These are phyloP conservation scores for Sus cebifrons DNA, from an alignment of 2,797 vertebrate genomes.

Conservation along the genomic window DNA sequence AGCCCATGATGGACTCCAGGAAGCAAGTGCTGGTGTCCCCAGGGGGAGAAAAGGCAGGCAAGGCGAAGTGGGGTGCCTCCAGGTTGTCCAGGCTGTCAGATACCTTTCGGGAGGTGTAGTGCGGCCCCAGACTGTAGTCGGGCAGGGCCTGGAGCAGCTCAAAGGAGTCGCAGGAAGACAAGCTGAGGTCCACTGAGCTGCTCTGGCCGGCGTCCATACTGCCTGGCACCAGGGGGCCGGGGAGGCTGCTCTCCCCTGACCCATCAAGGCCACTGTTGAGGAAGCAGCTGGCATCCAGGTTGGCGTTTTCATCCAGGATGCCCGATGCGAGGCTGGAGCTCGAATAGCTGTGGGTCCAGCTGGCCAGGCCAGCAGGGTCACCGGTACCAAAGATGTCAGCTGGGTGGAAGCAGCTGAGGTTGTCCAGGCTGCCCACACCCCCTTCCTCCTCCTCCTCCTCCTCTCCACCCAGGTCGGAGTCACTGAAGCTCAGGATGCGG, in stretches of 20 bases:
- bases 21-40: conserved; percentile 94
- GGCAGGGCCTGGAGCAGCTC: conserved; percentile 97
- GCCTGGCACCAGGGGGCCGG: conserved; percentile 84
- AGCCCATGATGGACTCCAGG: conserved; percentile 96
- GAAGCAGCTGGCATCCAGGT: conserved; percentile 94
- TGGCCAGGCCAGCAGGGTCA: conserved; percentile 67
- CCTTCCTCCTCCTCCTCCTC: conserved; percentile 70
- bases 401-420: conserved; percentile 93
- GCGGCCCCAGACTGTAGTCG: conserved; percentile 96
- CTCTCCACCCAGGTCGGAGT: conserved; percentile 92
- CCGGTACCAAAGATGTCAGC: conserved; percentile 92
- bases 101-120: conserved; percentile 96
- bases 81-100: conserved; percentile 96
- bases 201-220: conserved; percentile 92
- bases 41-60: conserved; percentile 91
- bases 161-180: conserved; percentile 96
- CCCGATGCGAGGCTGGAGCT: conserved; percentile 90
- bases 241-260: conserved; percentile 88
- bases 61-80: conserved; percentile 94
- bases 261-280: conserved; percentile 87
- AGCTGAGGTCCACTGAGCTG: conserved; percentile 95
- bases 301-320: conserved; percentile 97
- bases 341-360: conserved; percentile 74
- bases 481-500: conserved; percentile 95
- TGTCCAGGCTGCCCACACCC: conserved; percentile 85